These are phyloP conservation scores for Catharus minimus DNA, from an alignment of 2,113 vertebrate genomes.

Conservation along the genomic window DNA sequence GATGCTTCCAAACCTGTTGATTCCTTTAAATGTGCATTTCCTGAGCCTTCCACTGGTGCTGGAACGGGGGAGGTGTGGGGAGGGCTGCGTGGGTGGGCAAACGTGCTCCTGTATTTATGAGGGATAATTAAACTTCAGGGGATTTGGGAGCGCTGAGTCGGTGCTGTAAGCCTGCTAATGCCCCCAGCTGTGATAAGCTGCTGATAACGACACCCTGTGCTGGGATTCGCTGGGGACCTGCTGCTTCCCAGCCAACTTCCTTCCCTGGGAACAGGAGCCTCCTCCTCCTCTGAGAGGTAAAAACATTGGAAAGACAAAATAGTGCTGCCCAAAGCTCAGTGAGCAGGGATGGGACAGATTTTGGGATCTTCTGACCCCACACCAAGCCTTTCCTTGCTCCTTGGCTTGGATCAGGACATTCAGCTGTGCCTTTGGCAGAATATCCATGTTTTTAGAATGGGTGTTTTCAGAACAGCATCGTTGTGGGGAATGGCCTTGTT, in stretches of 20 bases:
- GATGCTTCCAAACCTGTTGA: constrained; percentile 20
- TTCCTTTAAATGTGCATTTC: not conserved
- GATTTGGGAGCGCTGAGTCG: constrained; percentile 54
- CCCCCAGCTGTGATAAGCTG: constrained; percentile 62
- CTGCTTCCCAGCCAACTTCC: constrained; percentile 10
- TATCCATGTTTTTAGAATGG: accelerated
- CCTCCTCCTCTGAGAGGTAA: not conserved
- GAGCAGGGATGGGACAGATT: not conserved
- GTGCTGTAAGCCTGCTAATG: constrained; percentile 62
- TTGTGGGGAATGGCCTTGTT: not conserved
- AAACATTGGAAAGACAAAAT: not conserved
- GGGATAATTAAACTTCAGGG: constrained; percentile 67
- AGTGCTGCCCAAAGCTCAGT: not conserved
- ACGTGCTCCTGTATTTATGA: constrained; percentile 32
- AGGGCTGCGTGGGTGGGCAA: not conserved
- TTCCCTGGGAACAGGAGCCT: not conserved
- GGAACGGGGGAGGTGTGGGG: not conserved
- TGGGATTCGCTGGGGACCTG: constrained; percentile 16
- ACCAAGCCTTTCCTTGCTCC: not conserved
- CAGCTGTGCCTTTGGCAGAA: not conserved
- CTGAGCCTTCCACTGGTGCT: not conserved
- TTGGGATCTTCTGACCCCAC: not conserved
- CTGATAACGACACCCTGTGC: constrained; percentile 57
- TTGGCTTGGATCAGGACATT: not conserved
- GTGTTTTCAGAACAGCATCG: not conserved